phyloP scores from a whole-genome alignment of 2,797 vertebrate genomes.

The Coranthus polyacanthus region DNA sequence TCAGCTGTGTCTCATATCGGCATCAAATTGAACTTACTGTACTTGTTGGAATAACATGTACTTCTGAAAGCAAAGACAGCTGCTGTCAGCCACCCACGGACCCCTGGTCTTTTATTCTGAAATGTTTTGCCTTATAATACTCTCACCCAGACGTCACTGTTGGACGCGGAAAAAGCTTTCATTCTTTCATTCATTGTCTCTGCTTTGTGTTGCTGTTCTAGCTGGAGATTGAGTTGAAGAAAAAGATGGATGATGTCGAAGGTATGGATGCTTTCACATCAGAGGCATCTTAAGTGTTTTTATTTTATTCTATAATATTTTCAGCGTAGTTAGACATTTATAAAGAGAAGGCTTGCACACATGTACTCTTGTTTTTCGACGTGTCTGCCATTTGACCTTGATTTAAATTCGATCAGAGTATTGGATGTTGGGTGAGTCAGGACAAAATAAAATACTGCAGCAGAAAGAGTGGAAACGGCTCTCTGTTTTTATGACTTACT shows the following conservation, averaged over 20 bases:
- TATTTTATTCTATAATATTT: neutral
- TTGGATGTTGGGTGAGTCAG: too few species aligned
- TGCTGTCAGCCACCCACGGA: neutral
- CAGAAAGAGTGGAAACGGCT: constrained; percentile 2
- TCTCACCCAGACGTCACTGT: constrained; percentile 6
- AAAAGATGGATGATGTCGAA: constrained; percentile 92
- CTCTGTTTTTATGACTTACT: too few species aligned
- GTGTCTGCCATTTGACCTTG: too few species aligned
- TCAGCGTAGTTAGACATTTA: neutral
- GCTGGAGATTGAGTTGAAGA: constrained; percentile 92
- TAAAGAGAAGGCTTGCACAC: too few species aligned
- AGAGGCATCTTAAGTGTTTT: neutral
- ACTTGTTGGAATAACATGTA: neutral
- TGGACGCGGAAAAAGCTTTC: neutral
- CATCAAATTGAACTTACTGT: neutral
- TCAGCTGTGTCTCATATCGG: neutral
- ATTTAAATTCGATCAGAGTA: too few species aligned
- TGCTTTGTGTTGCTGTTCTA: constrained; percentile 67
- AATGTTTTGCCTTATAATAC: constrained; percentile 12
- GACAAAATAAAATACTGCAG: neutral
- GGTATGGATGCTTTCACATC: constrained; percentile 78
- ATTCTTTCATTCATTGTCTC: neutral
- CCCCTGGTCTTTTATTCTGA: constrained; percentile 14
- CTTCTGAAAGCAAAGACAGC: constrained; percentile 5
- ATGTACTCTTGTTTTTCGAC: too few species aligned